Evolutionary conservation across 2,888 invertebrate genomes (phyloP).

Genomic region (Siphlonurus alternatus): DNA sequence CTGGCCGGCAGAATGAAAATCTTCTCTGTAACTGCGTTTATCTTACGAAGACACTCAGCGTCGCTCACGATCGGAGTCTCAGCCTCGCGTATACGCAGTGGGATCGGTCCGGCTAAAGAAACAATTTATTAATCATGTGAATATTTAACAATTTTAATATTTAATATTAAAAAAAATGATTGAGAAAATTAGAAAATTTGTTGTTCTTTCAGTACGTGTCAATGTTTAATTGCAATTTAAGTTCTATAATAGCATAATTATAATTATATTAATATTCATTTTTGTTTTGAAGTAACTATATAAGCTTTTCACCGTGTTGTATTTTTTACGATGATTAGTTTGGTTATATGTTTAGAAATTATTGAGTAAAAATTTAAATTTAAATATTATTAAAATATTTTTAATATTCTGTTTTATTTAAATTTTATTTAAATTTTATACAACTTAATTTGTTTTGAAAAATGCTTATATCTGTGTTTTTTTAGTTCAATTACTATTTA

Average conservation of each 20-base stretch:
- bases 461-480: too few relatives aligned
- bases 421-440: too few relatives aligned
- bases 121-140: conserved; percentile 7
- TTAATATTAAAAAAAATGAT: background rate
- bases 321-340: too few relatives aligned
- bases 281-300: too few relatives aligned
- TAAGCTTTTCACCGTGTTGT: too few relatives aligned
- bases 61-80: conserved; percentile 86
- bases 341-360: background rate
- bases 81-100: conserved; percentile 73
- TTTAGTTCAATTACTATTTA: too few relatives aligned
- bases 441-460: too few relatives aligned
- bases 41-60: conserved; percentile 79
- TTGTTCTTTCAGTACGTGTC: background rate
- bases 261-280: too few relatives aligned
- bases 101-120: conserved; percentile 68
- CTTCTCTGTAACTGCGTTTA: conserved; percentile 88
- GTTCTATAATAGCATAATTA: too few relatives aligned
- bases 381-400: background rate
- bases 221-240: too few relatives aligned
- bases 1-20: conserved; percentile 85
- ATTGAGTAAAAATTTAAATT: background rate
- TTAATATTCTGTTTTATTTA: too few relatives aligned
- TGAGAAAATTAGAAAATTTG: background rate
- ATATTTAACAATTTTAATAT: background rate